Base-by-base conservation (phyloP, 2,888 invertebrate genomes). In the Orthosia gothica region DNA sequence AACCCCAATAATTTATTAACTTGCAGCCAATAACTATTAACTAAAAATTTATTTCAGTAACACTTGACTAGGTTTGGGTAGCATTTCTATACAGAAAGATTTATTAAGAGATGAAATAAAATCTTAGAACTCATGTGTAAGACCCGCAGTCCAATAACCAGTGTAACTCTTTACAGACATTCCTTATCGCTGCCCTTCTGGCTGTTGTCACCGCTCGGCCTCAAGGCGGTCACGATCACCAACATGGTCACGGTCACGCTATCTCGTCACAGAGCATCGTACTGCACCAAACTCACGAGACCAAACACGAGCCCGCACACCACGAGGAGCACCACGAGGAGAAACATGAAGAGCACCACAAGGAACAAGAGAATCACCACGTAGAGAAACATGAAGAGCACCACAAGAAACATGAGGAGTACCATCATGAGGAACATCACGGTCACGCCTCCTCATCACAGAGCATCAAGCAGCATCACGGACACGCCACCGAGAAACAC, bases 201-300 rank as follows among this genome's bases (percentile, higher is more conserved):
- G 74, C 81, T 9, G 62, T 70, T 7, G 81, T 69, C 15, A 49
- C 67, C 12, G 83, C 81, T 1, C 76, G 78, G 20, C 86, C 86
- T 13, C 86, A 85, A 72, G 64, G 76, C 5, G 78, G 70, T 52
- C 81, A 85, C 50, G 69, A 61, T 20, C 32, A 76, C 40, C 40
- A 40, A 77, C 90, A 91, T 59, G 86, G 80, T 9, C 79, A 84
- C 73, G 81, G 40, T 40, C 40, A 40, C 40, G 40, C 40, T 40
- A 40, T 40, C 40, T 40, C 40, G 2, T 91, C 92, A 5, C 93
- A 93, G 75, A 91, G 88, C 79, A 89, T 92, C 68, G 87, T 88
- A 50, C 40, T 40, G 40, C 40, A 40, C 78, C 90, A 91, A 63
- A 86, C 81, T 9, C 79, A 84, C 73, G 81, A 67, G 64, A 76